Conservation (phyloP, 2,797 vertebrate genomes). For the Phoebastria nigripes region DNA sequence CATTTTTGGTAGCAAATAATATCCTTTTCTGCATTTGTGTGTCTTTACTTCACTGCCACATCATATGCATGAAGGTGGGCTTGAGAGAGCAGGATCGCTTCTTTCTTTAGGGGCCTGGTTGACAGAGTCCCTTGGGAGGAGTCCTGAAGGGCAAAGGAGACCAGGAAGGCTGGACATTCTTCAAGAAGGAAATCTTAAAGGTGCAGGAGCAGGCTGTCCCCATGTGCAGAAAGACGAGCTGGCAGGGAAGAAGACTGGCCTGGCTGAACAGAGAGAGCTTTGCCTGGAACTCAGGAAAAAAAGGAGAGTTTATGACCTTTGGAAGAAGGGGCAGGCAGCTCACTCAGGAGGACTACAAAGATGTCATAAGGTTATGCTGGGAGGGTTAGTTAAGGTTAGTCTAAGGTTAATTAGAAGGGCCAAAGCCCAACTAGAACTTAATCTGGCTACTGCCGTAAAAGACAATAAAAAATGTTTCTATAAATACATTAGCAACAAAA, state of each 20-base stretch:
- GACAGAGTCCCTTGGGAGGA: neutral
- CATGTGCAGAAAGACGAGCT: fast-evolving
- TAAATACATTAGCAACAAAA: neutral
- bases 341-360: neutral
- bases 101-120: neutral
- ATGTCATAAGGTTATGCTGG: neutral
- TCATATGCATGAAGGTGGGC: neutral
- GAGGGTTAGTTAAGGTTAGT: neutral
- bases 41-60: neutral
- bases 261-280: neutral
- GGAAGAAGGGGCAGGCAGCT: neutral
- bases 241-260: fast-evolving
- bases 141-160: neutral
- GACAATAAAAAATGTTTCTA: neutral
- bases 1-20: neutral
- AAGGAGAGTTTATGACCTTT: neutral
- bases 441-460: neutral
- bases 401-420: neutral
- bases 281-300: neutral
- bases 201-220: fast-evolving
- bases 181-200: neutral
- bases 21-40: neutral
- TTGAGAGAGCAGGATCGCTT: neutral
- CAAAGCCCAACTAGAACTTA: neutral
- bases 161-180: neutral